Conservation (phyloP, 2,797 vertebrate genomes). For the Leuciscus waleckii region DNA sequence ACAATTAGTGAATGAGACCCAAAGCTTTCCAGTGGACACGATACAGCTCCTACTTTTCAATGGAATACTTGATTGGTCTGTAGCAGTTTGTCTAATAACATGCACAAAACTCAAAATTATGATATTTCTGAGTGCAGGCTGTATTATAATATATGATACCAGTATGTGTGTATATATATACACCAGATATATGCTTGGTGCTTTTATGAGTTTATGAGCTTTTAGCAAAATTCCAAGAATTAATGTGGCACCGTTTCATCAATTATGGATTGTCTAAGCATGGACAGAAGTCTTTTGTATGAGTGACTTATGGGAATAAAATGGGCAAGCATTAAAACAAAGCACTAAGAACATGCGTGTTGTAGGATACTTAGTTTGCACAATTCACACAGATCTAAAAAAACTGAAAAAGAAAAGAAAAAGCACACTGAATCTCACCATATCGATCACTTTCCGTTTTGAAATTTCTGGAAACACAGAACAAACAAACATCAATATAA, state of each 20-base stretch:
- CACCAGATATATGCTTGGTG: not conserved
- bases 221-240: not conserved
- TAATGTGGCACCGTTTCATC: constrained; percentile 3
- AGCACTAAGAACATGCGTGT: constrained; percentile 61
- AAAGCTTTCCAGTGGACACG: not conserved
- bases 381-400: not conserved
- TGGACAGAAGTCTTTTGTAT: not conserved
- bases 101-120: not conserved
- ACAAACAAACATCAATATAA: constrained; percentile 5
- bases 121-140: not conserved
- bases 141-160: not conserved
- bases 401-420: not conserved
- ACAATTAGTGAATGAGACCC: not conserved
- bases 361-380: constrained; percentile 35
- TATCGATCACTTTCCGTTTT: constrained; percentile 67
- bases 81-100: not conserved
- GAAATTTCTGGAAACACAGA: constrained; percentile 64
- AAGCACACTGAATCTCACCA: constrained; percentile 68
- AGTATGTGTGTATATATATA: not conserved
- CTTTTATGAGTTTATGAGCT: not conserved
- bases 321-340: constrained; percentile 41
- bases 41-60: not conserved
- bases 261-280: constrained; percentile 12
- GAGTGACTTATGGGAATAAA: constrained; percentile 5
- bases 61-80: not conserved